Base-by-base conservation (phyloP, 2,888 invertebrate species). In the Andrena camellia region DNA sequence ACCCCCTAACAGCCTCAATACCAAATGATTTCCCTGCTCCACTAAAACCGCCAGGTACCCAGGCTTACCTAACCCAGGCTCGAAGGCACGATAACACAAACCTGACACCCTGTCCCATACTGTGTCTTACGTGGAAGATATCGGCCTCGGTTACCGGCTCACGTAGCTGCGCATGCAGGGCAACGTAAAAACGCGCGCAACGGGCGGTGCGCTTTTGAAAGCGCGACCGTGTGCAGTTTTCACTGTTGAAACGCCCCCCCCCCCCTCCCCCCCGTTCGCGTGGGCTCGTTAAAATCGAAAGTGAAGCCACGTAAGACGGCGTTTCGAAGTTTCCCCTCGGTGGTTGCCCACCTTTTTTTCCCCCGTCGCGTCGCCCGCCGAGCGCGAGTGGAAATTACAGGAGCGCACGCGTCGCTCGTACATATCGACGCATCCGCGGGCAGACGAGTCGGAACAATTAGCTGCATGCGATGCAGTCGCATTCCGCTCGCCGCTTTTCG, bases 201-300 rank as follows among this genome's bases (percentile, higher is more conserved):
- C 67, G 67, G 29, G 48, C 33, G 67, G 33, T 62, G 85, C 78
- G 82, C 82, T 90, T 90, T 91, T 89, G 91, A 91, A 92, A 92
- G 92, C 92, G 92, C 91, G 89, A 89, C 91, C 87, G 86, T 78
- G 74, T 74, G 59, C 54, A 76, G 83, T 88, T 91, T 90, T 87
- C 88, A 89, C 90, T 80, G 84, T 81, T 83, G 59, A 70, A 71
- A 83, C 80, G 42, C 42, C 42, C 80, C 26, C 26, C 26, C 26
- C 26, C 26, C 26, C 26, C 26, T n/a, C n/a, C 42, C 42, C 80
- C 76, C 60, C 54, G 76, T 60, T 66, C 57, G 17, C 20, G 67
- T 8, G 20, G 23, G 63, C 26, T 75, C n/a, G 54, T 72, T 89
- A 91, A 91, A 91, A 91, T 90, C 86, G 91, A 91, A 91, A 91